Base-by-base conservation (phyloP, 1,140 invertebrate species). In the Helicorthomorpha holstii region DNA sequence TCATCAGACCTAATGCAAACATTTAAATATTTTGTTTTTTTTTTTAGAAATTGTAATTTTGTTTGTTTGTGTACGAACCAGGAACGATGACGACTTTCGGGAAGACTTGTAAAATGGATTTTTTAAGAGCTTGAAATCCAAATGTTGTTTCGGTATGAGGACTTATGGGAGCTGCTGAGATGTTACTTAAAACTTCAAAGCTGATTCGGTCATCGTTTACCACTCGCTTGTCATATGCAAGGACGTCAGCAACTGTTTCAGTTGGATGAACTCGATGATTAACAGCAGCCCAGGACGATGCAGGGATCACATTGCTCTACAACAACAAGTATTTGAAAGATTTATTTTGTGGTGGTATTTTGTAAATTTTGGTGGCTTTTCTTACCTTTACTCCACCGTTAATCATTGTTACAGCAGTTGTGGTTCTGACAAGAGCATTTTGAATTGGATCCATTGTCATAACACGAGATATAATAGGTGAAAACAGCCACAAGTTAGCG, bases 261-360 rank as follows among this genome's bases (percentile, higher is more conserved):
- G 68, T 61, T 25, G 73, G 73, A 62, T 77, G 73, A 41, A 76
- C 67, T 49, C 75, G 63, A 54, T 76, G 74, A 60, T 77, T 77
- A 2, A 77, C 64, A 22, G 66, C 59, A 22, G 74, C 75, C 43
- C 57, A 63, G 12, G 73, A 75, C 2, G 61, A 56, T n/a, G 64
- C 60, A 2, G 73, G 72, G n/a, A 77, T 59, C 1, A 76, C 69
- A 63, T 77, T 77, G 10, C 66, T 61, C 70, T 76, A 60, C 19
- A 19, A 45, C 4, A 45, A 41, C 7, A n/a, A n/a, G n/a, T 16
- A 34, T 34, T 34, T 7, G 7, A n/a, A 7, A 16, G 16, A 34
- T 16, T 7, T 34, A 7, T 7, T 7, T 34, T 34, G 7, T 7
- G 7, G 29, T 7, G 16, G 16, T 34, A 34, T 51, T 51, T 21